Conservation (phyloP, 2,113 vertebrate species). For the Menura novaehollandiae region DNA sequence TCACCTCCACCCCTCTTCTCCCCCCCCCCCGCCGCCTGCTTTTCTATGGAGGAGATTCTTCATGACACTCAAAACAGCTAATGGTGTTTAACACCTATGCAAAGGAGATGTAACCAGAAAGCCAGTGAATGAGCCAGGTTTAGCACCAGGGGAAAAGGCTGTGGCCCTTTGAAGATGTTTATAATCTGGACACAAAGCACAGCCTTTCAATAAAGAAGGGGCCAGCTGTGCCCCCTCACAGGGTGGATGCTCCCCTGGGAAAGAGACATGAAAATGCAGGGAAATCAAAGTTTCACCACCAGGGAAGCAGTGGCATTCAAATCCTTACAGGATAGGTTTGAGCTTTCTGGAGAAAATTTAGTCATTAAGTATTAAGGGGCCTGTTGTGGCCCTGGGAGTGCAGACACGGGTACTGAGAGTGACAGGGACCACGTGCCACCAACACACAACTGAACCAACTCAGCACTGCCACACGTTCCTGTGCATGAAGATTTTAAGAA, state of each 20-base stretch:
- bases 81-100: background rate
- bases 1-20: background rate
- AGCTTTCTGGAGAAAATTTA: background rate
- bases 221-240: background rate
- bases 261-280: background rate
- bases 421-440: background rate
- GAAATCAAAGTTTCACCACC: background rate
- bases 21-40: background rate
- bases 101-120: background rate
- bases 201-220: background rate
- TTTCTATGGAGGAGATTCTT: background rate
- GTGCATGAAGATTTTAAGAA: background rate
- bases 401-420: background rate
- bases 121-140: background rate
- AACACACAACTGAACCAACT: background rate
- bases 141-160: background rate
- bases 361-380: background rate
- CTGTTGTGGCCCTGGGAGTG: background rate
- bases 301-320: background rate
- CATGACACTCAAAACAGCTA: background rate
- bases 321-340: background rate
- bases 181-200: background rate
- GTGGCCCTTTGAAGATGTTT: background rate
- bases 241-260: background rate
- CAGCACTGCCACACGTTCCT: background rate